Percentiles rank a stretch among this genome's conserved stretches.
phyloP scores from a whole-genome alignment of 2,113 vertebrate species.

The Sula dactylatra region DNA sequence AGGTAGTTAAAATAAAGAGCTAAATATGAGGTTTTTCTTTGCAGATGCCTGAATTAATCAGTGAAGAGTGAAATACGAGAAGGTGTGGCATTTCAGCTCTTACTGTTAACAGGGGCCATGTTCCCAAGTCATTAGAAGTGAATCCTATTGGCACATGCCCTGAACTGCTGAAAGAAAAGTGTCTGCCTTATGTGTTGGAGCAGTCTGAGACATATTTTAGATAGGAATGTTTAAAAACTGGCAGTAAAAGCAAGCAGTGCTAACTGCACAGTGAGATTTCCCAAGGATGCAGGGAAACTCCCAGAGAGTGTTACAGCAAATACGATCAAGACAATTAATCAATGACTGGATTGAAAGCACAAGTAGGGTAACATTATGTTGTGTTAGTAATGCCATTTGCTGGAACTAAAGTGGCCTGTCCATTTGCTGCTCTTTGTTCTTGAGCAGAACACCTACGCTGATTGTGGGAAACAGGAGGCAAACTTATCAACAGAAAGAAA shows the following conservation, averaged over 20 bases:
- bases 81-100: not conserved
- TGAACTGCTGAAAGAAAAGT: not conserved
- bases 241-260: not conserved
- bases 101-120: not conserved
- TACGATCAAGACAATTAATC: not conserved
- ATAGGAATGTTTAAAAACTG: not conserved
- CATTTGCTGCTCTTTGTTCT: not conserved
- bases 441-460: not conserved
- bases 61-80: not conserved
- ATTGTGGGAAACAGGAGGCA: not conserved
- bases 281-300: not conserved
- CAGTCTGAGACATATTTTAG: not conserved
- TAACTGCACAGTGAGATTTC: slow-evolving; percentile 1
- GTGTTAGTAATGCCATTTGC: not conserved
- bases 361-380: not conserved
- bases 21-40: not conserved
- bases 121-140: not conserved
- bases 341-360: not conserved
- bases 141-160: not conserved
- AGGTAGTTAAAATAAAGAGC: not conserved
- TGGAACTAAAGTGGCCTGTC: not conserved
- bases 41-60: not conserved
- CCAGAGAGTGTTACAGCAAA: not conserved
- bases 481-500: not conserved
- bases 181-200: not conserved